Percentiles rank a stretch among this genome's conserved stretches.
These are phyloP conservation scores for Sinelater perroti DNA, from an alignment of 2,888 invertebrate genomes.

Conservation along the genomic window DNA sequence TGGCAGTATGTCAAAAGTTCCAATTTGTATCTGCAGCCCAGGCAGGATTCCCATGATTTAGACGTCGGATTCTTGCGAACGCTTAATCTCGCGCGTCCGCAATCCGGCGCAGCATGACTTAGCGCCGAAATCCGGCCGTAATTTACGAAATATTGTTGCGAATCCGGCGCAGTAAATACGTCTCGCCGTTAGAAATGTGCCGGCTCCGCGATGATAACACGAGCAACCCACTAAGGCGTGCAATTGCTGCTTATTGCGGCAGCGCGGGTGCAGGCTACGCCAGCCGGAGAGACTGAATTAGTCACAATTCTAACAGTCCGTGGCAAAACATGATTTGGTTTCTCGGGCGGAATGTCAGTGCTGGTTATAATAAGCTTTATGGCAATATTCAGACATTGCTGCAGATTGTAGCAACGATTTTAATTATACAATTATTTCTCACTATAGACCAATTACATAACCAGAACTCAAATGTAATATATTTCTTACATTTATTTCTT, in stretches of 20 bases:
- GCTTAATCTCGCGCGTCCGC: conserved; percentile 23
- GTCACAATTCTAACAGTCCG: no score
- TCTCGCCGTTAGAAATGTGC: background rate
- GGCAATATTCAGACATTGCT: no score
- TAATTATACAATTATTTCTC: no score
- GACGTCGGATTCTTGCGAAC: conserved; percentile 33
- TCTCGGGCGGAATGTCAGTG: no score
- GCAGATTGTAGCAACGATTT: no score
- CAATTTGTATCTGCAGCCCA: conserved; percentile 40
- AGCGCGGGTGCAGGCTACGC: conserved; percentile 1
- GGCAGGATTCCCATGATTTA: conserved; percentile 45
- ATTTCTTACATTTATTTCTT: no score
- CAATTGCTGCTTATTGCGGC: conserved; percentile 12
- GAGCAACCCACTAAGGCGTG: background rate
- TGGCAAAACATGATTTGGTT: no score
- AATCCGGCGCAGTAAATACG: conserved; percentile 1
- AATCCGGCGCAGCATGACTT: conserved; percentile 14
- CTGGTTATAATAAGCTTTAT: no score
- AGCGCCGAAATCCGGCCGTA: conserved; percentile 15
- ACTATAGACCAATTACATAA: no score
- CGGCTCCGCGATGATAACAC: background rate
- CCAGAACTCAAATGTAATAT: no score
- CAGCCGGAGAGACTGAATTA: no score
- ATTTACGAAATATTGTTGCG: conserved; percentile 20
- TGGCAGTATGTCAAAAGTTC: conserved; percentile 46